Percentiles rank a stretch among this genome's conserved stretches.
These are phyloP conservation scores for Pammene aurita DNA, from an alignment of 2,888 invertebrate species.

Conservation along the genomic window DNA sequence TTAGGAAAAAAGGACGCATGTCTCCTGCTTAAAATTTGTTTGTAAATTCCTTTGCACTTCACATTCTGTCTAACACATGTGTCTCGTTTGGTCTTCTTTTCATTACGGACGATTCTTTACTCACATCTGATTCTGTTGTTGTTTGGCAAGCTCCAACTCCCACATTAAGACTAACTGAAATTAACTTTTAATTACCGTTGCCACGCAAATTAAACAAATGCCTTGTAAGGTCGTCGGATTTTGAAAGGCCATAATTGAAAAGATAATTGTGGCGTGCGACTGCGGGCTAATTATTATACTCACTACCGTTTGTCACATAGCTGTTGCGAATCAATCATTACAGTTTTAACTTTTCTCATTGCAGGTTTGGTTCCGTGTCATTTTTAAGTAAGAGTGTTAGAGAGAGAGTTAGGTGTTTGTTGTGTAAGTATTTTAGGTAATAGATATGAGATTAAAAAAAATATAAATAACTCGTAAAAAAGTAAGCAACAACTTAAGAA, in stretches of 20 bases:
- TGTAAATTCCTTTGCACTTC: not conserved
- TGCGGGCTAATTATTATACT: constrained; percentile 43
- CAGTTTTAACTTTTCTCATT: not conserved
- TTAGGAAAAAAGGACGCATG: too few relatives aligned
- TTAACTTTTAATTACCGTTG: constrained; percentile 16
- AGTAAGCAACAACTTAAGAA: too few relatives aligned
- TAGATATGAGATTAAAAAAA: too few relatives aligned
- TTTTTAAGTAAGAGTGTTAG: not conserved
- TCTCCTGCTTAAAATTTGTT: too few relatives aligned
- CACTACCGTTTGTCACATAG: constrained; percentile 47
- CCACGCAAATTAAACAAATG: constrained; percentile 25
- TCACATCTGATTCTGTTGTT: not conserved
- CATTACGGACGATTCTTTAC: not conserved
- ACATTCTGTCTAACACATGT: not conserved
- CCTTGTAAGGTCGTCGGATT: constrained; percentile 32
- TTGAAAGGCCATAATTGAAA: constrained; percentile 35
- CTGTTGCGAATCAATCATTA: constrained; percentile 20
- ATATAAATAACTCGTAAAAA: too few relatives aligned
- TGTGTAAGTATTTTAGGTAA: too few relatives aligned
- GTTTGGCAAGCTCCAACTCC: constrained; percentile 1
- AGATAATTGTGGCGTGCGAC: constrained; percentile 31
- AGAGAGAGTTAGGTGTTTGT: too few relatives aligned
- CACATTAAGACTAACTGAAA: constrained; percentile 12
- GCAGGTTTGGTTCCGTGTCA: constrained; percentile 8
- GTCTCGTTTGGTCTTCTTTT: too few relatives aligned